Conservation (phyloP, 2,888 invertebrate species). For the Mimas tiliae region DNA sequence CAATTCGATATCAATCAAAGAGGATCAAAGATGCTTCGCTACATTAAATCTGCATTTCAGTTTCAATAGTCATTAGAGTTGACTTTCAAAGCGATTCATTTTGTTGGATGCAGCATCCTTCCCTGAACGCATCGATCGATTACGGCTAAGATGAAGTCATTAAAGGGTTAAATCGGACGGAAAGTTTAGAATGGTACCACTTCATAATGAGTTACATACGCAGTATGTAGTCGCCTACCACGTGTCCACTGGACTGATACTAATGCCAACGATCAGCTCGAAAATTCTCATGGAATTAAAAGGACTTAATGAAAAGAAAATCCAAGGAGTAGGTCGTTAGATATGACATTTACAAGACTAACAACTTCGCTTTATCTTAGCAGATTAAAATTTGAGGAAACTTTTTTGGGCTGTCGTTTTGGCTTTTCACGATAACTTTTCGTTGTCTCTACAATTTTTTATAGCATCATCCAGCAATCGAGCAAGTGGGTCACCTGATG, state of each 20-base stretch:
- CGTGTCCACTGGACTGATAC: slow-evolving; percentile 31
- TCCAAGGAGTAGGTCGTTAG: background rate
- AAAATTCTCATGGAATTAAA: slow-evolving; percentile 26
- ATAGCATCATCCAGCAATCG: no score
- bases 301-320: background rate
- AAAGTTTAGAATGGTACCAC: slow-evolving; percentile 40
- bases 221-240: slow-evolving; percentile 38
- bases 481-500: no score
- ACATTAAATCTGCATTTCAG: background rate
- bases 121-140: background rate
- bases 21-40: background rate
- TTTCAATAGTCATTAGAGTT: slow-evolving; percentile 5
- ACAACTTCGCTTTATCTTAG: no score
- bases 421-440: no score
- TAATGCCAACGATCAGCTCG: slow-evolving; percentile 40
- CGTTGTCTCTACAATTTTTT: no score
- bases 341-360: no score
- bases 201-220: slow-evolving; percentile 39
- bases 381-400: no score
- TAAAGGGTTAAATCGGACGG: slow-evolving; percentile 39
- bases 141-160: slow-evolving; percentile 20
- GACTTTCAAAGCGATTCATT: background rate
- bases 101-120: background rate
- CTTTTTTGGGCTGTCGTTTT: no score
- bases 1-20: background rate